Base-by-base conservation (phyloP, 1,140 invertebrate species). In the Asbolus verrucosus region DNA sequence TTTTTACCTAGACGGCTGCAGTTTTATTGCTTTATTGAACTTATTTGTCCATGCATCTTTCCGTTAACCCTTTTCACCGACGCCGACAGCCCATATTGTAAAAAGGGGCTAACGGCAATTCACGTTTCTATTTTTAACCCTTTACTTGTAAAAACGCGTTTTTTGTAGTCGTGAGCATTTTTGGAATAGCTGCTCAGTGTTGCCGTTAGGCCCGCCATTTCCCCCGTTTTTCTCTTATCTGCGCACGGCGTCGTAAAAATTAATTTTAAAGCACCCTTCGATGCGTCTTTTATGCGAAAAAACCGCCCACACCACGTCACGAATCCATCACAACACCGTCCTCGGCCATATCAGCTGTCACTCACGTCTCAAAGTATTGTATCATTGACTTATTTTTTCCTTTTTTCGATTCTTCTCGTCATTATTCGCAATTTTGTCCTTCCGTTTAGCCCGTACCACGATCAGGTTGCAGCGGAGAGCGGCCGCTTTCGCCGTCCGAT, bases 341-440 rank as follows among this genome's bases (percentile, higher is more conserved):
- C 21, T n/a, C 62, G 14, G 4, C 50, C 46, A 59, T 50, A 38
- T 63, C 62, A 59, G 27, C 50, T 65, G 27, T 69, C 36, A 66
- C 39, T 62, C 19, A 36, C 21, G 16, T 21, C 70, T 71, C 36
- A 71, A 43, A 62, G 46, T 67, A 73, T 73, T 54, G 46, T 54
- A 54, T 54, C 46, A 54, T 54, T 70, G 68, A 69, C 54, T 41
- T 71, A 63, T 31, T 69, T 54, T 46, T 50, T 71, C 67, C 67
- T 50, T 54, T 54, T 50, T 68, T 67, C 38, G 36, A 38, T 31
- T 73, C 67, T 36, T 68, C 71, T 71, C 61, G 31, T 69, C 59
- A 73, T 73, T 71, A 71, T 71, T 73, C 63, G 41, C 60, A 66
- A 71, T 73, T 73, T 71, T 71, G 72, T 71, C 72, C 72, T 73